Evolutionary conservation across 2,113 vertebrate species (phyloP).

Genomic region (Ivindomyrus marchei): DNA sequence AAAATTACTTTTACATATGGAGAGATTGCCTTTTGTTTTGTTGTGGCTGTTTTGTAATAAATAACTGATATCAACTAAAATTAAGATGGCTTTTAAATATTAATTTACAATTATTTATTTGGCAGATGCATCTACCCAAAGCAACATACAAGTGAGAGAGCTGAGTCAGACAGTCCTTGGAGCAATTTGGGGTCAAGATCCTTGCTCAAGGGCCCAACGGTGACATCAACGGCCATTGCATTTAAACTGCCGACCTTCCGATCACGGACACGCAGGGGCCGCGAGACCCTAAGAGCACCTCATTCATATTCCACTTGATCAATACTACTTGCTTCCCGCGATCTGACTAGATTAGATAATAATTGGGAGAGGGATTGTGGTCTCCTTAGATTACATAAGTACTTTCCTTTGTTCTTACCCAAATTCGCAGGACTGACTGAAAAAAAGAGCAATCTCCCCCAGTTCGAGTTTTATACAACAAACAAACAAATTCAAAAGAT

Average conservation of each 20-base stretch:
- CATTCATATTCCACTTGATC: not conserved
- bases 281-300: not conserved
- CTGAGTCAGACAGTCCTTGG: not conserved
- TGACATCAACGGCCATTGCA: not conserved
- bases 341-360: not conserved
- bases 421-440: not conserved
- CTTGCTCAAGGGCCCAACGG: not conserved
- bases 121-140: not conserved
- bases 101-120: not conserved
- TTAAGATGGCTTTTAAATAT: not conserved
- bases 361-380: not conserved
- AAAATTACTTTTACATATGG: not conserved
- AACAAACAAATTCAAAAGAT: not conserved
- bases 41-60: not conserved
- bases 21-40: not conserved
- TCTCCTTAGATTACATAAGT: not conserved
- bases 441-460: not conserved
- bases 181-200: not conserved
- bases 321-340: not conserved
- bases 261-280: not conserved
- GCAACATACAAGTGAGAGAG: not conserved
- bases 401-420: not conserved
- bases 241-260: not conserved
- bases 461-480: not conserved
- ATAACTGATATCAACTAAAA: not conserved